phyloP scores from a whole-genome alignment of 1,140 invertebrate species.

The Bombus consobrinus region DNA sequence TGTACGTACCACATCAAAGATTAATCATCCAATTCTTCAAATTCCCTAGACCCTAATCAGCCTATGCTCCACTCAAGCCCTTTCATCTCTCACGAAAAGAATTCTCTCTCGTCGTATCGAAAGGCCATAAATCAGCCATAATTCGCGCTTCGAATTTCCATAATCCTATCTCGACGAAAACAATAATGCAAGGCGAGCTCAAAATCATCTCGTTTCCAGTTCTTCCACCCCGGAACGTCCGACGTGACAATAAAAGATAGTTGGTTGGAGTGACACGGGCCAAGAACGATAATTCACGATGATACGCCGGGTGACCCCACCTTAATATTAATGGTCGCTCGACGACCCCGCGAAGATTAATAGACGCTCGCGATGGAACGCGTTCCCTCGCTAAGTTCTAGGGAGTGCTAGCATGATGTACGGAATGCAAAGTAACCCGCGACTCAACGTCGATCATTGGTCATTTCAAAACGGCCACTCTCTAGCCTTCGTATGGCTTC shows the following conservation, averaged over 20 bases:
- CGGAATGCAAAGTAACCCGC: slow-evolving; percentile 60
- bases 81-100: background rate
- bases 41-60: too few relatives aligned
- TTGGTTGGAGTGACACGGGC: slow-evolving; percentile 56
- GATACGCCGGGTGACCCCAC: slow-evolving; percentile 68
- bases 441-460: slow-evolving; percentile 38
- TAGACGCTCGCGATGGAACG: slow-evolving; percentile 50
- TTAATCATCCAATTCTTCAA: too few relatives aligned
- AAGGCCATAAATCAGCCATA: background rate
- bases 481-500: slow-evolving; percentile 40
- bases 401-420: slow-evolving; percentile 46
- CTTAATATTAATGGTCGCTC: slow-evolving; percentile 73
- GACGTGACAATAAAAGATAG: slow-evolving; percentile 66
- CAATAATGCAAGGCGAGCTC: background rate
- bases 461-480: slow-evolving; percentile 43
- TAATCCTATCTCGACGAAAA: background rate
- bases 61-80: too few relatives aligned
- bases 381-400: slow-evolving; percentile 46
- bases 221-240: background rate
- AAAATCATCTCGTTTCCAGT: slow-evolving; percentile 5
- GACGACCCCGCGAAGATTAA: slow-evolving; percentile 72
- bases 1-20: too few relatives aligned
- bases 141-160: background rate
- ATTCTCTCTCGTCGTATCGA: background rate
- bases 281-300: slow-evolving; percentile 72